Evolutionary conservation across 2,113 vertebrate genomes (phyloP), one percentile per base, ranked within the genome.

Genomic region (Pao palembangensis): DNA sequence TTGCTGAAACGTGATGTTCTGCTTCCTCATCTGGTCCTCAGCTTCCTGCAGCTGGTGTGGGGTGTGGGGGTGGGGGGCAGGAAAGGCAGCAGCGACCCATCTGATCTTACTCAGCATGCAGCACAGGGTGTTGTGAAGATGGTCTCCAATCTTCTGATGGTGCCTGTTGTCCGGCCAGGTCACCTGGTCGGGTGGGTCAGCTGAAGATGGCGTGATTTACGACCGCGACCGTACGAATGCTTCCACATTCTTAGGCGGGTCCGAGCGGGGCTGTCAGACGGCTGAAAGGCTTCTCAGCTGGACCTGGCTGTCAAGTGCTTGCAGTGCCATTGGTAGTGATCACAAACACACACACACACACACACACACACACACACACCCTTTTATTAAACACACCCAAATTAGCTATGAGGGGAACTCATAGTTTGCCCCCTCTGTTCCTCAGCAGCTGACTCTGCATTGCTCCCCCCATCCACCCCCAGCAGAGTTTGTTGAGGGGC

Each of bases 21-120:
- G 80, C 80, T 91, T 90, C 88, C 89, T 88, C 78, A 51, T 83
- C 71, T 81, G 74, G 64, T 66, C 73, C 61, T 14, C 41, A 23
- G 66, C 61, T 82, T 88, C 82, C 85, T 87, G 81, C 69, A 57
- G 8, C 21, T 23, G 21, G 21, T 2, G 2, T 23, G 21, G 21
- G 3, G 21, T 25, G 28, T 31, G 6, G 3, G 64, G 21, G 21
- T 2, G 70, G 58, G 10, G 13, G 55, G 61, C 67, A 85, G 85
- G 86, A 85, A 86, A 54, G 60, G 57, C 21, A 16, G 1, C 42
- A n/a, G 48, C 38, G 49, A 31, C 47, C 21, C 16, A 64, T 55
- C 58, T 44, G 56, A 75, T 75, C 61, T 55, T 54, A 21, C 31
- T 69, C 51, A 54, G 3, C 43, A 55, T 7, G 54, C 17, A 51